Conservation (phyloP, 2,888 invertebrate species). For the Cantharis rustica region DNA sequence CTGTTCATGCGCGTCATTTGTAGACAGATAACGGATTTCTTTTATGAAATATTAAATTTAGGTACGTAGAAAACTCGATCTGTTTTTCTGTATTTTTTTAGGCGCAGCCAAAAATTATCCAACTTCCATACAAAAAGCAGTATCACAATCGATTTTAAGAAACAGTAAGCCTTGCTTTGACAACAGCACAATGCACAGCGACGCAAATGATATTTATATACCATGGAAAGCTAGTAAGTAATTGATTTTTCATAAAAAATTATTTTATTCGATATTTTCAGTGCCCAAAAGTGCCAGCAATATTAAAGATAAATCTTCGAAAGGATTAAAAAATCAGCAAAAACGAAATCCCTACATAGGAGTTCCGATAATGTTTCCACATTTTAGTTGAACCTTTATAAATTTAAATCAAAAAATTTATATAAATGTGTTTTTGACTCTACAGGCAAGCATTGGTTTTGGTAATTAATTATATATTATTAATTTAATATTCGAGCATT, state of each 20-base stretch:
- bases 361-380: not conserved
- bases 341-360: not conserved
- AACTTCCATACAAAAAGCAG: slow-evolving; percentile 49
- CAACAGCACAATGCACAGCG: slow-evolving; percentile 25
- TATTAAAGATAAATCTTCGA: not conserved
- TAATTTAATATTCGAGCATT: no score
- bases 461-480: no score
- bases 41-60: no score
- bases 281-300: not conserved
- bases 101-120: slow-evolving; percentile 50
- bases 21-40: no score
- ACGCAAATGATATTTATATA: slow-evolving; percentile 40
- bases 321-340: not conserved
- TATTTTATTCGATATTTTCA: not conserved
- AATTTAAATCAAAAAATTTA: not conserved
- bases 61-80: no score
- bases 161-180: slow-evolving; percentile 29
- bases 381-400: not conserved
- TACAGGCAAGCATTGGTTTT: no score
- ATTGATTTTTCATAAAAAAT: not conserved
- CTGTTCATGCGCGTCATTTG: no score
- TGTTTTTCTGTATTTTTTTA: no score
- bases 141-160: slow-evolving; percentile 48
- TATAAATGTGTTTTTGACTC: no score
- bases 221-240: slow-evolving; percentile 46